Evolutionary conservation across 92 coral and sea anemone species (phyloP), one percentile per base, ranked within the genome.

Genomic region (Plumapathes pennacea): DNA sequence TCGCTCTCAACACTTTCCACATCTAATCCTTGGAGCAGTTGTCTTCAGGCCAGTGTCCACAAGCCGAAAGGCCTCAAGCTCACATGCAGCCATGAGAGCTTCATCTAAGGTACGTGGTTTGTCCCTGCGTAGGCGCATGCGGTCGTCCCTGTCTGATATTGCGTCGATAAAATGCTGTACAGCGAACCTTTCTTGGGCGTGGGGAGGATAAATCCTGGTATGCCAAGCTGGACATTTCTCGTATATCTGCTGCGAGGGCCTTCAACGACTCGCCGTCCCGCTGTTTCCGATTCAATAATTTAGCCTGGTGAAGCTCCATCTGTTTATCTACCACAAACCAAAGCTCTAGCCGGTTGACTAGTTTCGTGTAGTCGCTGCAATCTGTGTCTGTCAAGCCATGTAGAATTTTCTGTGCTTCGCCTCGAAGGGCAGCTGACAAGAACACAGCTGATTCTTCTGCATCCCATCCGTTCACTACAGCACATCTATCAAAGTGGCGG

Each of bases 101-200:
- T 75, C 82, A 14, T 65, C 82, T 31, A 75, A 1, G 30, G 54
- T 60, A 32, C 20, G 19, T 23, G 76, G 82, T 75, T 76, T 76
- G 38, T 56, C 57, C 19, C 61, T 32, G 13, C 67, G 53, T 54
- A 67, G 23, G 20, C 48, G 50, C 18, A 67, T 45, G 30, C 77
- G 50, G 56, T 76, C 69, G 11, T 76, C 76, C 15, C 39, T 46
- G 24, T 46, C 49, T 14, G 3, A 18, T 26, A 77, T 6, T 4
- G 78, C 85, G 36, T 77, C 85, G 14, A 77, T 65, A 18, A 69
- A 77, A 22, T 69, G 70, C 50, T 76, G 77, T 5, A 76, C 76
- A 20, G 58, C 66, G 36, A 64, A 74, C 34, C 77, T 46, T 57
- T 67, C 83, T 39, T 76, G 83, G 2, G 37, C 48, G 6, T n/a